These are phyloP conservation scores for Lagodon rhomboides DNA, from an alignment of 2,797 vertebrate species.

Conservation along the genomic window DNA sequence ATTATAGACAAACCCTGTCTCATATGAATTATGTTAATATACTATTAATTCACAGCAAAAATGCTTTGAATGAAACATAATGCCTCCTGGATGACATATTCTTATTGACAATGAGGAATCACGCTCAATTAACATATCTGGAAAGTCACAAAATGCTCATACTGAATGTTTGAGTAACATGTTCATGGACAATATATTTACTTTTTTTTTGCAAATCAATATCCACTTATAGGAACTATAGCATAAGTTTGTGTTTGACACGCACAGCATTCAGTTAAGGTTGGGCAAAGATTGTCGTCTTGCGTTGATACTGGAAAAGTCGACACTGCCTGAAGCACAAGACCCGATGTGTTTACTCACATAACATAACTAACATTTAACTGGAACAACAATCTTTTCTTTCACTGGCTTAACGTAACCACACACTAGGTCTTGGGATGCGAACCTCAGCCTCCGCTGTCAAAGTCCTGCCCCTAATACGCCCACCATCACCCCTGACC, in stretches of 20 bases:
- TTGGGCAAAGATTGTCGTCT: background rate
- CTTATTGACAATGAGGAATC: background rate
- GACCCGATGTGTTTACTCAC: background rate
- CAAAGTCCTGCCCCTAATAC: background rate
- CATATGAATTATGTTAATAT: background rate
- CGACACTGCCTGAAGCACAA: background rate
- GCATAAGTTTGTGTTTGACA: background rate
- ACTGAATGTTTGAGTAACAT: background rate
- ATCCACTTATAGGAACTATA: background rate
- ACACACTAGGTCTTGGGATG: background rate
- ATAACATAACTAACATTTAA: background rate
- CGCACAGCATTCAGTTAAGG: background rate
- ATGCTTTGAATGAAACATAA: no score
- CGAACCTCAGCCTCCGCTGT: background rate
- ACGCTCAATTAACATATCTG: background rate
- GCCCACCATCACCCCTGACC: background rate
- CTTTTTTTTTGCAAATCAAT: background rate
- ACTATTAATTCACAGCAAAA: background rate
- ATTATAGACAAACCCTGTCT: background rate
- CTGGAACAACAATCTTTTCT: slow-evolving; percentile 10
- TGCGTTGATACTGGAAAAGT: background rate
- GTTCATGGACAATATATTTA: background rate
- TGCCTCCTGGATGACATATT: background rate
- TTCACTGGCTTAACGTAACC: slow-evolving; percentile 2
- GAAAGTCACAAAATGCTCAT: no score